These are phyloP conservation scores for Colletes gigas DNA, from an alignment of 1,140 invertebrate genomes.

Conservation along the genomic window DNA sequence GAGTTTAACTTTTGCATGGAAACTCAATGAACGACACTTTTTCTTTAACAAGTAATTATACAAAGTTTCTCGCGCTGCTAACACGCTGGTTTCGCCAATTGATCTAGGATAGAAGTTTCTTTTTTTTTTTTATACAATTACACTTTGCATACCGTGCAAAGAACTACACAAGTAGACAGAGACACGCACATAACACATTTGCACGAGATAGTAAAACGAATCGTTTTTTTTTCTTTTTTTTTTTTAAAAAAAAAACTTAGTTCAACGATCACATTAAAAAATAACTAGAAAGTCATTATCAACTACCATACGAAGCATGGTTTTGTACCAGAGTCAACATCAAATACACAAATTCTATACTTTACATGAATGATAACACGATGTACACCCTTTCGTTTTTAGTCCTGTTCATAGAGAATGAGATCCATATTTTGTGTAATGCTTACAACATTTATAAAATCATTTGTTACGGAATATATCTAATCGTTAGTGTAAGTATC, in stretches of 20 bases:
- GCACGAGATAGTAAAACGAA: constrained; percentile 21
- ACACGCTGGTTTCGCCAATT: background rate
- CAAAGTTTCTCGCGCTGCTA: constrained; percentile 33
- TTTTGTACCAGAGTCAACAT: constrained; percentile 53
- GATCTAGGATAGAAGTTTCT: constrained; percentile 41
- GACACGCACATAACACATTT: constrained; percentile 38
- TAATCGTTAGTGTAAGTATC: constrained; percentile 44
- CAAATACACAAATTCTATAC: constrained; percentile 29
- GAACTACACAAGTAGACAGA: constrained; percentile 22
- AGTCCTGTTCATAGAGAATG: constrained; percentile 6
- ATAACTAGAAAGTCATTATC: constrained; percentile 13
- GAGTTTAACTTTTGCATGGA: constrained; percentile 32
- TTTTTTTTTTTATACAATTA: constrained; percentile 47
- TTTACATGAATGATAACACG: constrained; percentile 4
- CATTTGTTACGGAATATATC: constrained; percentile 36
- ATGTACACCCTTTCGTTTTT: background rate
- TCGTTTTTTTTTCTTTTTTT: background rate
- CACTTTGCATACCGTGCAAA: constrained; percentile 27
- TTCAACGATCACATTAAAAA: constrained; percentile 21
- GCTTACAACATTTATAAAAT: constrained; percentile 44
- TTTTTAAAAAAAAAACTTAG: background rate
- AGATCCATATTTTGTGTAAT: constrained; percentile 42
- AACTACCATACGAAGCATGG: constrained; percentile 20
- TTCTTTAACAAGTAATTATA: constrained; percentile 53
- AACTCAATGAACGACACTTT: constrained; percentile 43